Evolutionary conservation across 2,888 invertebrate species (phyloP).

Genomic region (Noctuana brunneofusca): DNA sequence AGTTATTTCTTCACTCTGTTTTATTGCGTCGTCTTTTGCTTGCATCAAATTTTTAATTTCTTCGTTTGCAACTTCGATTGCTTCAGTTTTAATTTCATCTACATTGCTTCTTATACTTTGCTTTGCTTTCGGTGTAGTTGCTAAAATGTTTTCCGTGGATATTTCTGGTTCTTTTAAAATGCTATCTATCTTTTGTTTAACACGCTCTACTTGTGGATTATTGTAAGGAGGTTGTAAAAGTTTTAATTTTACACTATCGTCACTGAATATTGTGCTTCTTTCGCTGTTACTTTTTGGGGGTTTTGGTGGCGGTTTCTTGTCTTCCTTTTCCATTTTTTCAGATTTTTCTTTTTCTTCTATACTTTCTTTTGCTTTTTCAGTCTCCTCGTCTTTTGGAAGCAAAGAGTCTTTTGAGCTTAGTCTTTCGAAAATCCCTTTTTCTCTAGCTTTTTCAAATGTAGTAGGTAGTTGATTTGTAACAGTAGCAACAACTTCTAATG

Average conservation of each 20-base stretch:
- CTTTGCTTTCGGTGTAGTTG: constrained; percentile 49
- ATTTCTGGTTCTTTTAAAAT: constrained; percentile 77
- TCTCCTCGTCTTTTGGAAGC: constrained; percentile 61
- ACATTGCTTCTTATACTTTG: constrained; percentile 53
- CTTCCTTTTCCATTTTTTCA: constrained; percentile 58
- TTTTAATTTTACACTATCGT: constrained; percentile 68
- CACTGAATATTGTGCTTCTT: constrained; percentile 52
- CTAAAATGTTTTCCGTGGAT: constrained; percentile 71
- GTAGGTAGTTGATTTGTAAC: constrained; percentile 80
- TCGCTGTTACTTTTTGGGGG: constrained; percentile 49
- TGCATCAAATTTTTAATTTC: constrained; percentile 54
- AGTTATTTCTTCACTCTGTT: constrained; percentile 57
- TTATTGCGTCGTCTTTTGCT: constrained; percentile 57
- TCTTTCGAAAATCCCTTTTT: constrained; percentile 75
- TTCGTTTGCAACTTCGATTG: constrained; percentile 57
- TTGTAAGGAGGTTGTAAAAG: constrained; percentile 74
- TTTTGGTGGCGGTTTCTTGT: constrained; percentile 50
- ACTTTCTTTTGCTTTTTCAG: constrained; percentile 45
- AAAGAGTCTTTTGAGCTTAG: constrained; percentile 75
- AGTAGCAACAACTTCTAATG: constrained; percentile 79
- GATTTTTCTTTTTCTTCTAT: constrained; percentile 41
- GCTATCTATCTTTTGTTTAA: constrained; percentile 75
- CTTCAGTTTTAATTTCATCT: constrained; percentile 58
- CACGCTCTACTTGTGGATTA: constrained; percentile 76
- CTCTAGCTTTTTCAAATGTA: constrained; percentile 76